These are phyloP conservation scores for Steinernema khuongi DNA, from an alignment of 1,140 invertebrate genomes.

Conservation along the genomic window DNA sequence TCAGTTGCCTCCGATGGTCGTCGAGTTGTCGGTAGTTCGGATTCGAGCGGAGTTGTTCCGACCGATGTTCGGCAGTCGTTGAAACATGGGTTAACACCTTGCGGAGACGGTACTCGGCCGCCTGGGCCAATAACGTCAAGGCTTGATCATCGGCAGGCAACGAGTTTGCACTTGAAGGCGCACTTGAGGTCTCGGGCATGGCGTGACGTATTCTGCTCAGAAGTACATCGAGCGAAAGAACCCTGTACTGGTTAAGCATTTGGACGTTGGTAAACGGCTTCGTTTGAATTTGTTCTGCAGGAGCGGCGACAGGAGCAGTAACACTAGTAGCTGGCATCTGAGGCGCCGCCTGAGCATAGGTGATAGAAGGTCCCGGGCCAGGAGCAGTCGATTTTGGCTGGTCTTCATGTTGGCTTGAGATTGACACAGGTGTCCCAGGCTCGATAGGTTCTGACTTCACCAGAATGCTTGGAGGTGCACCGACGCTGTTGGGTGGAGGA, in stretches of 20 bases:
- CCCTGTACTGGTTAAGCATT: neutral
- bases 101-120: neutral
- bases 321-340: neutral
- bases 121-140: neutral
- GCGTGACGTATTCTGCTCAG: neutral
- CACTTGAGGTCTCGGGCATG: neutral
- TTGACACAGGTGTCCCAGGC: neutral
- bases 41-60: constrained; percentile 9
- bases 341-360: neutral
- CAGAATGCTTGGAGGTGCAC: neutral
- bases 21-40: constrained; percentile 21
- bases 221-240: neutral
- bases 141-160: neutral
- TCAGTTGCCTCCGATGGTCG: constrained; percentile 33
- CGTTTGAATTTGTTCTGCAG: neutral
- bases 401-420: neutral
- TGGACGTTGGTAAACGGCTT: constrained; percentile 9
- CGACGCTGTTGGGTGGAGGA: neutral
- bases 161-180: neutral
- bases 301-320: neutral
- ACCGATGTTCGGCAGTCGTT: neutral
- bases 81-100: neutral
- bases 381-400: neutral
- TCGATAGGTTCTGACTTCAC: neutral
- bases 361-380: neutral